These are phyloP conservation scores for Darevskia nairensis DNA, from an alignment of 2,797 vertebrate species.

Conservation along the genomic window DNA sequence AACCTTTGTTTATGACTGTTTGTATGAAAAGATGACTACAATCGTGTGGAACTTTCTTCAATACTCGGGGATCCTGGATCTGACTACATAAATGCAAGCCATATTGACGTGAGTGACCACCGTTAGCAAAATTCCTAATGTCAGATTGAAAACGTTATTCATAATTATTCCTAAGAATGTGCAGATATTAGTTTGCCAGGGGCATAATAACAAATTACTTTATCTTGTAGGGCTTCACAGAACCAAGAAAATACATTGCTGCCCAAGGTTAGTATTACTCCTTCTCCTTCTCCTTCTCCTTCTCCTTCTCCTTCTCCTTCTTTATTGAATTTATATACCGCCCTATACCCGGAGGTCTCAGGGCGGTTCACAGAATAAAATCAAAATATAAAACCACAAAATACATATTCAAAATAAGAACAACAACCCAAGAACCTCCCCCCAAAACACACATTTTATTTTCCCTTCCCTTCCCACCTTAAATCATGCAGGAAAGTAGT, in stretches of 20 bases:
- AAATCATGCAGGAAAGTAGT: not conserved
- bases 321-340: no score
- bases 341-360: no score
- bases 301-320: no score
- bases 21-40: conserved; percentile 88
- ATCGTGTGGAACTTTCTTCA: conserved; percentile 88
- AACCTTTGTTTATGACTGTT: conserved; percentile 36
- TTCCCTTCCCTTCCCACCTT: not conserved
- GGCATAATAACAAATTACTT: conserved; percentile 27
- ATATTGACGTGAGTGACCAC: conserved; percentile 87
- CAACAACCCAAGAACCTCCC: no score
- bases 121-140: not conserved
- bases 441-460: not conserved
- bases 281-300: not conserved
- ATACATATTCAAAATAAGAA: no score
- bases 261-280: conserved; percentile 87
- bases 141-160: not conserved
- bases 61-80: conserved; percentile 83
- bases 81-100: conserved; percentile 98
- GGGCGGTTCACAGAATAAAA: no score
- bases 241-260: conserved; percentile 95
- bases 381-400: no score
- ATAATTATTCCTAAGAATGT: not conserved
- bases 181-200: not conserved
- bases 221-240: conserved; percentile 91